Evolutionary conservation across 2,113 vertebrate species (phyloP).

Genomic region (Aegotheles bennettii): DNA sequence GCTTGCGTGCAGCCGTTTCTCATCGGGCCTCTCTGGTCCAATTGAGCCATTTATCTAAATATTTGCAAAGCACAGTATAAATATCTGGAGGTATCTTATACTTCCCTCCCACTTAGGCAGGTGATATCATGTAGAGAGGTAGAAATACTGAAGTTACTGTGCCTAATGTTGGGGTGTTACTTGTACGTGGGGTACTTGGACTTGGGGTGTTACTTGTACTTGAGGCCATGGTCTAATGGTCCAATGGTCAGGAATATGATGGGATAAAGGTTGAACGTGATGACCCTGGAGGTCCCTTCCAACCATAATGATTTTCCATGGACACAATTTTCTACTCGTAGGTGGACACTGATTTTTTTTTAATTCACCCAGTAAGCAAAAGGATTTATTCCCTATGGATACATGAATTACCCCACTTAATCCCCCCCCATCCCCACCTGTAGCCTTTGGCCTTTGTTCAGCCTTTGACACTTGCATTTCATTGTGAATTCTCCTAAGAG

Average conservation of each 20-base stretch:
- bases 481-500: conserved; percentile 46
- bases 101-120: neutral
- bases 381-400: neutral
- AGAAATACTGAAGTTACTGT: neutral
- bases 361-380: neutral
- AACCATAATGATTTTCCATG: no score
- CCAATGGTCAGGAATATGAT: no score
- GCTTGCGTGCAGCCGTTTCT: accelerated
- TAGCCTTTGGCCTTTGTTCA: neutral
- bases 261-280: no score
- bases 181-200: no score
- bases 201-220: no score
- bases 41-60: neutral
- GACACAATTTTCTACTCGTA: neutral
- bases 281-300: no score
- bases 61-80: neutral
- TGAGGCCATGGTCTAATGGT: no score
- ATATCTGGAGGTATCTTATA: neutral
- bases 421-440: neutral
- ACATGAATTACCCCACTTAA: neutral
- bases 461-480: conserved; percentile 42
- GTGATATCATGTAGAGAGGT: accelerated
- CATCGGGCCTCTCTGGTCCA: neutral
- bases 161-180: accelerated
- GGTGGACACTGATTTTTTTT: neutral